Conservation (phyloP, 2,113 vertebrate species). For the Entosphenus tridentatus region DNA sequence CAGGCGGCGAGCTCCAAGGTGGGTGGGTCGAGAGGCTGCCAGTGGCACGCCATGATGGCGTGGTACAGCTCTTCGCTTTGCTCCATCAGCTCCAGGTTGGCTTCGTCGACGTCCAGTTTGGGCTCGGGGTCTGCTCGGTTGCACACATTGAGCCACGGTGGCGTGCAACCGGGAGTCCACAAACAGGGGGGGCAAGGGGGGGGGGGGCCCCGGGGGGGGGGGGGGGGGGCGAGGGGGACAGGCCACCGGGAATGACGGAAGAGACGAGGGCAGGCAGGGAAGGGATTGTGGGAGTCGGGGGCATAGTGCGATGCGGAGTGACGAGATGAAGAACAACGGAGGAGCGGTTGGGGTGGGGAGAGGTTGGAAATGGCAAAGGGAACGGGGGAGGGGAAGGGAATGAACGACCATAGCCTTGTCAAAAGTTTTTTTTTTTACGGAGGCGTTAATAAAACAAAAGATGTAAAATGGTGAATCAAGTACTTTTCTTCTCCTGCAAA, state of each 20-base stretch:
- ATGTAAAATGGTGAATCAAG: too few relatives aligned
- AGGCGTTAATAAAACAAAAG: too few relatives aligned
- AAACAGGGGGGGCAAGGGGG: neutral
- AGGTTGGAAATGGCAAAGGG: too few relatives aligned
- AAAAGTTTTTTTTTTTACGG: too few relatives aligned
- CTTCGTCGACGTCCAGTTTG: slow-evolving; percentile 43
- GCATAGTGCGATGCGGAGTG: neutral
- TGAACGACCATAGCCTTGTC: too few relatives aligned
- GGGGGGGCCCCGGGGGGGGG: neutral
- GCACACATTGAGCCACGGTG: slow-evolving; percentile 6
- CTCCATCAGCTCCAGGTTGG: slow-evolving; percentile 63
- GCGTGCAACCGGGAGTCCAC: neutral
- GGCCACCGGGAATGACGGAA: neutral
- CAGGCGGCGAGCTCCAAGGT: slow-evolving; percentile 27
- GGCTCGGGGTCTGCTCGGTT: slow-evolving; percentile 36
- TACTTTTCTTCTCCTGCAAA: too few relatives aligned
- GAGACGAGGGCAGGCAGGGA: neutral
- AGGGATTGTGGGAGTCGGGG: neutral
- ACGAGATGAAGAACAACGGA: neutral
- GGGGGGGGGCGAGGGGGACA: neutral
- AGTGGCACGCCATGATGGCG: slow-evolving; percentile 54
- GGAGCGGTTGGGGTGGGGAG: neutral
- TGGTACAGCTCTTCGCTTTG: slow-evolving; percentile 70
- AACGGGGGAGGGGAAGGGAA: too few relatives aligned
- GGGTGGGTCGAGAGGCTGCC: slow-evolving; percentile 44